A percentile compares a stretch with the other conserved stretches of the same genome.
Evolutionary conservation across 1,140 invertebrate genomes (phyloP).

Genomic region (Lucilia cuprina): DNA sequence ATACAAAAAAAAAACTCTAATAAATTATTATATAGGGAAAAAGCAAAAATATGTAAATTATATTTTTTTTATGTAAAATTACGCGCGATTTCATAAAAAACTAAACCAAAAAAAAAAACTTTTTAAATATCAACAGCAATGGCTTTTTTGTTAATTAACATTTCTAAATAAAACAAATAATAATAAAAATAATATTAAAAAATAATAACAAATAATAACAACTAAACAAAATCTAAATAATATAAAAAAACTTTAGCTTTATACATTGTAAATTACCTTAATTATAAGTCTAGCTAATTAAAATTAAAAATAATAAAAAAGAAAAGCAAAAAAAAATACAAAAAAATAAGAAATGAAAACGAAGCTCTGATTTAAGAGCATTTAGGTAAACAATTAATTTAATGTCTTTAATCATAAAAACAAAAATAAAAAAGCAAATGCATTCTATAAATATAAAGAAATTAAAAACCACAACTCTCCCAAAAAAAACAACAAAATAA

Average conservation of each 20-base stretch:
- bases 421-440: not conserved
- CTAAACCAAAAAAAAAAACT: not conserved
- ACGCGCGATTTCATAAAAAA: slow-evolving; percentile 49
- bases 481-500: not conserved
- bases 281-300: slow-evolving; percentile 57
- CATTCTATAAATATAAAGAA: not conserved
- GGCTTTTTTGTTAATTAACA: slow-evolving; percentile 43
- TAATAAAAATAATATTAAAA: not conserved
- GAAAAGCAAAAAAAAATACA: slow-evolving; percentile 38
- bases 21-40: slow-evolving; percentile 33
- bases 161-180: slow-evolving; percentile 14
- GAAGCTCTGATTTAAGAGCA: slow-evolving; percentile 34
- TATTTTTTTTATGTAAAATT: slow-evolving; percentile 57
- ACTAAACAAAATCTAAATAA: slow-evolving; percentile 40
- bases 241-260: slow-evolving; percentile 60
- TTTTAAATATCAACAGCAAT: slow-evolving; percentile 48
- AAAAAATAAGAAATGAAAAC: slow-evolving; percentile 37
- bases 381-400: slow-evolving; percentile 32
- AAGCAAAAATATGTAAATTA: slow-evolving; percentile 42
- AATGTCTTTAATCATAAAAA: not conserved
- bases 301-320: slow-evolving; percentile 45
- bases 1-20: slow-evolving; percentile 3
- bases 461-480: not conserved
- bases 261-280: slow-evolving; percentile 62
- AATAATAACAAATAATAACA: slow-evolving; percentile 4